These are phyloP conservation scores for Nomada fucata DNA, from an alignment of 2,888 invertebrate genomes.

Conservation along the genomic window DNA sequence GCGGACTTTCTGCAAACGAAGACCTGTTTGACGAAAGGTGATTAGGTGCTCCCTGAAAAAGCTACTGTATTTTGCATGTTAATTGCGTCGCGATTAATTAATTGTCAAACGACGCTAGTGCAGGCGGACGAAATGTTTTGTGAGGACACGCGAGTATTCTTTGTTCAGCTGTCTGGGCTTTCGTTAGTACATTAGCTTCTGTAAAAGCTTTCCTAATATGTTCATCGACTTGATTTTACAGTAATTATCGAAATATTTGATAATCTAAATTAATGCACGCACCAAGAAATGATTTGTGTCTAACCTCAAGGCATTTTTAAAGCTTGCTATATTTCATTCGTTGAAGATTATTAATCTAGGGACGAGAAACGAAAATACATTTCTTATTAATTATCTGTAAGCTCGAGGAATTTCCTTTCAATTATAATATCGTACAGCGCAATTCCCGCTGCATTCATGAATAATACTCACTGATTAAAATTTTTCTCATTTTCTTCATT, in stretches of 20 bases:
- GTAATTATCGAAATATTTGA: background rate
- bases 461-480: too few relatives aligned
- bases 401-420: too few relatives aligned
- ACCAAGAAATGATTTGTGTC: background rate
- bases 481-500: too few relatives aligned
- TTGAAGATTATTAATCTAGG: too few relatives aligned
- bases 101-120: conserved; percentile 21
- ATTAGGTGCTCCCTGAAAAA: conserved; percentile 10
- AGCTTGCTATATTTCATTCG: too few relatives aligned
- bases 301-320: too few relatives aligned
- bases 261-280: background rate
- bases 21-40: conserved; percentile 4
- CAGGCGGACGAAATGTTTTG: background rate
- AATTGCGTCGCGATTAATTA: conserved; percentile 59
- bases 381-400: too few relatives aligned
- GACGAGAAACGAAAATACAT: too few relatives aligned
- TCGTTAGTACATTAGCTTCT: background rate
- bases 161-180: conserved; percentile 13
- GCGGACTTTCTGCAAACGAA: background rate
- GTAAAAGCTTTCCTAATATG: background rate
- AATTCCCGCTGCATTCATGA: too few relatives aligned
- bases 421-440: too few relatives aligned
- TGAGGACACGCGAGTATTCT: conserved; percentile 35
- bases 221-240: background rate
- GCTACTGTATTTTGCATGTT: conserved; percentile 26